phyloP scores from a whole-genome alignment of 64 coral and sea anemone species.

The Platygyra sinensis region DNA sequence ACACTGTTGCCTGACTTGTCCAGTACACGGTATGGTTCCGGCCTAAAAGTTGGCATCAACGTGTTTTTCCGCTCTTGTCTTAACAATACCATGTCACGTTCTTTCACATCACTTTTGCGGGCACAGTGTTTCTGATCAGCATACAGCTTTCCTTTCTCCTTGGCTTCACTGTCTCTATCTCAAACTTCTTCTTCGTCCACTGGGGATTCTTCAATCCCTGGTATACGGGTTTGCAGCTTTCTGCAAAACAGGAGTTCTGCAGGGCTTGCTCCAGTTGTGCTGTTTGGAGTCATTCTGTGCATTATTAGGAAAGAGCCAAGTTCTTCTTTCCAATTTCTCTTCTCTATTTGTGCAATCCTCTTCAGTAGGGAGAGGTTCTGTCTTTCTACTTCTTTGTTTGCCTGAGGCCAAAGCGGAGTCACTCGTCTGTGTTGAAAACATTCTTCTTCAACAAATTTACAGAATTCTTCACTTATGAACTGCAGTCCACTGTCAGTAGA shows the following conservation, averaged over 20 bases:
- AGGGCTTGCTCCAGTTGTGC: neutral
- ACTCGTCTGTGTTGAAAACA: no score
- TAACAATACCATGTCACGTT: slow-evolving; percentile 22
- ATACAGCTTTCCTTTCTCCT: slow-evolving; percentile 22
- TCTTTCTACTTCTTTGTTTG: neutral
- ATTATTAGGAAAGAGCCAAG: neutral
- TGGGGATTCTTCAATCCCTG: neutral
- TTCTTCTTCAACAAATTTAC: no score
- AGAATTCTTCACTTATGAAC: no score
- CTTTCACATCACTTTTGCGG: neutral
- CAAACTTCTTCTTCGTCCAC: neutral
- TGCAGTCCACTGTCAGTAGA: no score
- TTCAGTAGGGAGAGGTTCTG: neutral
- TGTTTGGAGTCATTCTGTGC: neutral
- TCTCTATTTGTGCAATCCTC: neutral
- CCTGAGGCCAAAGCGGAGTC: neutral
- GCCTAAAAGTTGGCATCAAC: slow-evolving; percentile 23
- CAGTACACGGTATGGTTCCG: slow-evolving; percentile 20
- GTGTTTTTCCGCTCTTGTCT: slow-evolving; percentile 29
- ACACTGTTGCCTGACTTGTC: slow-evolving; percentile 30
- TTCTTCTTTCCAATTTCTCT: neutral
- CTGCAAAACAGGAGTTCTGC: neutral
- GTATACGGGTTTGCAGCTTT: neutral
- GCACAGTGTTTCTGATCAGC: slow-evolving; percentile 30
- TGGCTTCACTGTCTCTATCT: slow-evolving; percentile 34